These are phyloP conservation scores for Blastomussa wellsi DNA, from an alignment of 92 coral and sea anemone species.

Conservation along the genomic window DNA sequence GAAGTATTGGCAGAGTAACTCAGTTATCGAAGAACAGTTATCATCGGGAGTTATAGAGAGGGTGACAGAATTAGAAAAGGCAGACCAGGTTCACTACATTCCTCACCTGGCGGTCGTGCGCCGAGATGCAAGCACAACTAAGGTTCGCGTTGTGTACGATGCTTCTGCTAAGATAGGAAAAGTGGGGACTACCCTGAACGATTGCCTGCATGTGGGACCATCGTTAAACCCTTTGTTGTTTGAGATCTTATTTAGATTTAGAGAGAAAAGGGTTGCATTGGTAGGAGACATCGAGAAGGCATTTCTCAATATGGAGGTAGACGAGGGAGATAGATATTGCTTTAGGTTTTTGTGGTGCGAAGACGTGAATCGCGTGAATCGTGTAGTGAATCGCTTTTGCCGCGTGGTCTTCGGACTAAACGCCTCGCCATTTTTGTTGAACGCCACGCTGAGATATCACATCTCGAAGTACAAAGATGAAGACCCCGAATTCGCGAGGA, in stretches of 20 bases:
- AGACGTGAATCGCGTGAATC: not conserved
- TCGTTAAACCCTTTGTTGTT: conserved; percentile 48
- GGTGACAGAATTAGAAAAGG: conserved; percentile 38
- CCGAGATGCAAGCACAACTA: conserved; percentile 52
- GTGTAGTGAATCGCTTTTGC: conserved; percentile 51
- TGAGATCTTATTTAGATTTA: conserved; percentile 47
- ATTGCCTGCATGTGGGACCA: conserved; percentile 64
- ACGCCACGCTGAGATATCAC: conserved; percentile 69
- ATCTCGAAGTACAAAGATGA: conserved; percentile 36
- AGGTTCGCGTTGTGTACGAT: conserved; percentile 49
- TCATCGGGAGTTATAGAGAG: conserved; percentile 54
- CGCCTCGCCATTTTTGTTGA: conserved; percentile 63
- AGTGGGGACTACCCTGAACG: conserved; percentile 45
- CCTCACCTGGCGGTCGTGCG: conserved; percentile 59
- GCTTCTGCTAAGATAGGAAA: conserved; percentile 39
- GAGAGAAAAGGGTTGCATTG: conserved; percentile 44
- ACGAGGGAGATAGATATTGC: conserved; percentile 50
- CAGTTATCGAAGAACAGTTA: conserved; percentile 52
- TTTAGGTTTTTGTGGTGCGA: conserved; percentile 64
- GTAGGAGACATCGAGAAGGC: conserved; percentile 55
- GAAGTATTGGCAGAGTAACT: conserved; percentile 43
- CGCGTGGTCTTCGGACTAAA: conserved; percentile 67
- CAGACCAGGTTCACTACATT: conserved; percentile 39
- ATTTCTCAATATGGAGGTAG: conserved; percentile 46
- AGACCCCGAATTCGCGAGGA: conserved; percentile 56